These are phyloP conservation scores for Catamblyrhynchus diadema DNA, from an alignment of 2,797 vertebrate genomes.

Conservation along the genomic window DNA sequence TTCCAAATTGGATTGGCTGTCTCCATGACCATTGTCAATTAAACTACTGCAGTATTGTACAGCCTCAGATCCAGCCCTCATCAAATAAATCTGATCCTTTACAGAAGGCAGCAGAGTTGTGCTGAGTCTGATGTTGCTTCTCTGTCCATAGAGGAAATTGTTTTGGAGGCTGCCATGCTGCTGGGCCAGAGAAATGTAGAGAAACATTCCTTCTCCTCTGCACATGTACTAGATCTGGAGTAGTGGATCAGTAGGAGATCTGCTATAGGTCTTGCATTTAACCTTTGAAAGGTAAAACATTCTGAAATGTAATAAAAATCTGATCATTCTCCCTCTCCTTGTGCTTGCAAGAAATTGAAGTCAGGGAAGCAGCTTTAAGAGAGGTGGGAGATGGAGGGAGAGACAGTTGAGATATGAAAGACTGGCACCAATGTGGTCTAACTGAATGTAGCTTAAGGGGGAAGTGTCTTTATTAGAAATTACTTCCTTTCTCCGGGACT, in stretches of 20 bases:
- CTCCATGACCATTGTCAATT: neutral
- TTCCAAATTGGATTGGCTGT: neutral
- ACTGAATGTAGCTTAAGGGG: neutral
- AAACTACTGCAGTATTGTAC: neutral
- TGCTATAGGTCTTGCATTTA: neutral
- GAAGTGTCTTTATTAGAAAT: neutral
- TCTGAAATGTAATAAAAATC: neutral
- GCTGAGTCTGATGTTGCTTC: neutral
- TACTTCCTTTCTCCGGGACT: neutral
- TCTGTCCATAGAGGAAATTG: neutral
- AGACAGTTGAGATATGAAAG: neutral
- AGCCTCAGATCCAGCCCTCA: neutral
- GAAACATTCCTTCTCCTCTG: neutral
- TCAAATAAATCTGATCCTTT: neutral
- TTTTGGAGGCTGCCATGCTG: neutral
- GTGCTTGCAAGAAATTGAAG: neutral
- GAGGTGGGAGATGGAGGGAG: neutral
- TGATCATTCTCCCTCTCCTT: neutral
- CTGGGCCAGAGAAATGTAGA: neutral
- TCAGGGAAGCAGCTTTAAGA: neutral
- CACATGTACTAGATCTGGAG: neutral
- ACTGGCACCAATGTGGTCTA: neutral
- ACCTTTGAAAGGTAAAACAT: neutral
- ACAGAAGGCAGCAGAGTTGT: neutral
- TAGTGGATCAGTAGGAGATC: neutral